Evolutionary conservation across 2,113 vertebrate genomes (phyloP).

Genomic region (Centropus unirufus): DNA sequence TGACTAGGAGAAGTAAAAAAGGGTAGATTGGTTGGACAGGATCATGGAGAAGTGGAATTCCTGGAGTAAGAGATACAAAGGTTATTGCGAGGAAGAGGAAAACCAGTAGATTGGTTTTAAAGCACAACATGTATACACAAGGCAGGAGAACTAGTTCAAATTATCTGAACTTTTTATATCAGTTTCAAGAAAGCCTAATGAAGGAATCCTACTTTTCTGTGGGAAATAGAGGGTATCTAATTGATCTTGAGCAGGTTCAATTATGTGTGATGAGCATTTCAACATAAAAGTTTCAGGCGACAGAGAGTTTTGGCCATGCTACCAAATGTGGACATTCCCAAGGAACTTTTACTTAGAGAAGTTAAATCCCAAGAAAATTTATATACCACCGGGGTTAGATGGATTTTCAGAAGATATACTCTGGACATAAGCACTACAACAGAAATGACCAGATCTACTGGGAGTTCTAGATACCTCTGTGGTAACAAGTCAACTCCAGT

Average conservation of each 20-base stretch:
- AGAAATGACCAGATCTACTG: not conserved
- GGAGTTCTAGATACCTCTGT: not conserved
- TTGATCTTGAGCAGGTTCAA: not conserved
- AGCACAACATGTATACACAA: not conserved
- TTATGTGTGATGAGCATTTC: not conserved
- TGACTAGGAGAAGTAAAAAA: not conserved
- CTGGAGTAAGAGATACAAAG: not conserved
- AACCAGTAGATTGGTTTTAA: not conserved
- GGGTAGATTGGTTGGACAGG: not conserved
- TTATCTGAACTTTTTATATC: not conserved
- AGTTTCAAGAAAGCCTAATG: not conserved
- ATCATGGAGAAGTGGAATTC: not conserved
- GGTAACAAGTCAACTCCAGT: not conserved
- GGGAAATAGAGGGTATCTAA: not conserved
- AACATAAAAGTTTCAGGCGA: not conserved
- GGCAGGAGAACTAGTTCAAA: not conserved
- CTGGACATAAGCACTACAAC: not conserved
- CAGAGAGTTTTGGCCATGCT: not conserved
- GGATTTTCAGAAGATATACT: not conserved
- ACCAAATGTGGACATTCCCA: not conserved
- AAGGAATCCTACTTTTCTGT: not conserved
- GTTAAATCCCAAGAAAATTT: not conserved
- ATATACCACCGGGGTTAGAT: not conserved
- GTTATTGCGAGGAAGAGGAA: not conserved
- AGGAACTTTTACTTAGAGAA: not conserved